Evolutionary conservation across 1,140 invertebrate species (phyloP).

Genomic region (Apis mellifera): Amel_HAv3.1 CM009938.2:7244001-7244500

Average conservation of each 20-base stretch:
- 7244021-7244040: constrained; percentile 2
- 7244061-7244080: background rate
- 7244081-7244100: too few relatives aligned
- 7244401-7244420: constrained; percentile 17
- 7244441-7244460: background rate
- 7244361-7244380: background rate
- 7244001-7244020: constrained; percentile 22
- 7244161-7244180: background rate
- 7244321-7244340: constrained; percentile 16
- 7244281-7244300: background rate
- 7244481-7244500: background rate
- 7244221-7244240: constrained; percentile 12
- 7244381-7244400: background rate
- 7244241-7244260: background rate
- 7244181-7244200: constrained; percentile 32
- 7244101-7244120: background rate
- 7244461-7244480: background rate
- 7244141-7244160: background rate
- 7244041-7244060: background rate
- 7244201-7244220: background rate
- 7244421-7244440: background rate
- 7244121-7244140: background rate
- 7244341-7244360: background rate
- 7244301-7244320: background rate
- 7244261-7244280: constrained; percentile 22